phyloP scores from a whole-genome alignment of 1,140 invertebrate genomes.

The Halotydeus destructor region DNA sequence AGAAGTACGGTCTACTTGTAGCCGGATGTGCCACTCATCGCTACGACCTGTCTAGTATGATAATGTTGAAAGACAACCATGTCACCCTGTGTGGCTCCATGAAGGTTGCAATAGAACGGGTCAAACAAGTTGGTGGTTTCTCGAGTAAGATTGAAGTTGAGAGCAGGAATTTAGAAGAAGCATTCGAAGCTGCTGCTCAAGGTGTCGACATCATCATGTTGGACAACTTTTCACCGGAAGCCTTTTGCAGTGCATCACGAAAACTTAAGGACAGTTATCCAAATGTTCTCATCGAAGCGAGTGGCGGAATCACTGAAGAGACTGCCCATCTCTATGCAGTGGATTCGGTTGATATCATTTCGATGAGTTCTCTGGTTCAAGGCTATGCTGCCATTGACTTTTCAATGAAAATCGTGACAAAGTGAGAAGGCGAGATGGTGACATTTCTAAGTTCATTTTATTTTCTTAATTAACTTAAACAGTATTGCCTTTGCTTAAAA shows the following conservation, averaged over 20 bases:
- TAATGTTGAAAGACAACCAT: slow-evolving; percentile 33
- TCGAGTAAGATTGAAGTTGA: slow-evolving; percentile 30
- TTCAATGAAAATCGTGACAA: slow-evolving; percentile 28
- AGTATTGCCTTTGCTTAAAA: no score
- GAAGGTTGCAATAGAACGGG: slow-evolving; percentile 7
- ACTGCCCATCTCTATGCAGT: slow-evolving; percentile 22
- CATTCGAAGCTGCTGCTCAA: slow-evolving; percentile 23
- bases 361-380: slow-evolving; percentile 26
- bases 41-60: slow-evolving; percentile 28
- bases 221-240: slow-evolving; percentile 26
- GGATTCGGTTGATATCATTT: slow-evolving; percentile 26
- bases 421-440: no score
- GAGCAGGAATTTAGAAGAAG: slow-evolving; percentile 26
- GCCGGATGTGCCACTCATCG: slow-evolving; percentile 27
- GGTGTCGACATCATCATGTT: slow-evolving; percentile 29
- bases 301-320: slow-evolving; percentile 26
- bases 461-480: no score
- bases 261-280: slow-evolving; percentile 23
- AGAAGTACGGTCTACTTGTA: slow-evolving; percentile 29
- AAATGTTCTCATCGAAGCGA: slow-evolving; percentile 25
- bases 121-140: slow-evolving; percentile 21
- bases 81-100: slow-evolving; percentile 26
- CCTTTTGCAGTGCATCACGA: slow-evolving; percentile 19
- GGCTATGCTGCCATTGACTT: slow-evolving; percentile 27
- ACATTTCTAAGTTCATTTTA: no score